Conservation (phyloP, 2,888 invertebrate species). For the Xestia xanthographa region DNA sequence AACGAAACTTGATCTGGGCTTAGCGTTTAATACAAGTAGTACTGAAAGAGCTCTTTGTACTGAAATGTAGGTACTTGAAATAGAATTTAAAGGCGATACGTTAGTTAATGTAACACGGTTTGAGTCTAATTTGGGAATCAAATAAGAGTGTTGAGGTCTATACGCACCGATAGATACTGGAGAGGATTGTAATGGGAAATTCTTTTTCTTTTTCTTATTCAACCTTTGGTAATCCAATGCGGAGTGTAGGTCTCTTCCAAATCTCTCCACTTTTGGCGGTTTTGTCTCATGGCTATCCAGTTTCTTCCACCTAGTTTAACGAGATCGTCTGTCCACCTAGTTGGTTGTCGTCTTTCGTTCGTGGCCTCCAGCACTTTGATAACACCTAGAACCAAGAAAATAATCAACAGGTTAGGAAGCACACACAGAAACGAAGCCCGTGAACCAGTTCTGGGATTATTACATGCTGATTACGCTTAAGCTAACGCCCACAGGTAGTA, state of each 20-base stretch:
- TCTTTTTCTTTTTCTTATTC: too few relatives aligned
- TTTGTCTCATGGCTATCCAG: too few relatives aligned
- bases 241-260: too few relatives aligned
- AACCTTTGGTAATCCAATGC: too few relatives aligned
- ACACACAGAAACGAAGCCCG: background rate
- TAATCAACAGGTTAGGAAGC: background rate
- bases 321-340: too few relatives aligned
- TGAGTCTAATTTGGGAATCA: conserved; percentile 11
- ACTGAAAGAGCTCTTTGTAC: conserved; percentile 49
- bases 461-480: too few relatives aligned
- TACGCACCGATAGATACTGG: background rate
- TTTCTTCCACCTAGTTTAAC: too few relatives aligned
- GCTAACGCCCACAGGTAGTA: background rate
- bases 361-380: too few relatives aligned
- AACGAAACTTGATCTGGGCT: conserved; percentile 52
- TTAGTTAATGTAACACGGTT: background rate
- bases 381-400: background rate
- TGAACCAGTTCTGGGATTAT: background rate
- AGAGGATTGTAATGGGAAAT: background rate
- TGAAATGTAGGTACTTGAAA: conserved; percentile 28
- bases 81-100: conserved; percentile 7
- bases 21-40: conserved; percentile 44
- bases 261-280: too few relatives aligned
- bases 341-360: too few relatives aligned
- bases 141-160: background rate